phyloP scores from a whole-genome alignment of 1,140 invertebrate species.

The Drosophila bocki region DNA sequence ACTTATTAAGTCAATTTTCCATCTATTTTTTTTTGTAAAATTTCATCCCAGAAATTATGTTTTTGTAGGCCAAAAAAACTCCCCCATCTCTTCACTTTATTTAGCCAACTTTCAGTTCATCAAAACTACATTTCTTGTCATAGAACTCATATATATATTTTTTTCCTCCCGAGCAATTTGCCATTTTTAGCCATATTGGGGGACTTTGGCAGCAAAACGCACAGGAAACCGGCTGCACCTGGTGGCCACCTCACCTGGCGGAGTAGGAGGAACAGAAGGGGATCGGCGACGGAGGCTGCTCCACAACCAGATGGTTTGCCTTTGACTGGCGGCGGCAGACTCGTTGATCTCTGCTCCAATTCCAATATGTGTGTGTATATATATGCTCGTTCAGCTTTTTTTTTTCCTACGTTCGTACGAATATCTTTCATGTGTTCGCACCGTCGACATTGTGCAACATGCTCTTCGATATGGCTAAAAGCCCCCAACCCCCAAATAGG shows the following conservation, averaged over 20 bases:
- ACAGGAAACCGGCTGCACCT: conserved; percentile 70
- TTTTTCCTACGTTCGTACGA: not conserved
- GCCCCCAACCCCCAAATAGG: not conserved
- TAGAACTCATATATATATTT: conserved; percentile 15
- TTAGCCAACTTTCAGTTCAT: conserved; percentile 23
- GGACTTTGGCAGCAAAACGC: conserved; percentile 40
- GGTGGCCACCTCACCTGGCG: conserved; percentile 11
- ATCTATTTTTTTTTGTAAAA: not conserved
- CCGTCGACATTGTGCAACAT: conserved; percentile 73
- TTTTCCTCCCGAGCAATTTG: conserved; percentile 28
- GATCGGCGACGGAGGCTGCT: conserved; percentile 3
- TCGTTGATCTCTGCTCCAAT: conserved; percentile 80
- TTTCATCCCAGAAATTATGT: no score
- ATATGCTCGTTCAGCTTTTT: conserved; percentile 18
- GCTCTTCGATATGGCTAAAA: conserved; percentile 53
- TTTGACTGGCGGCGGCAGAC: conserved; percentile 61
- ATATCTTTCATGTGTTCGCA: conserved; percentile 39
- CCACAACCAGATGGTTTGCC: conserved; percentile 53
- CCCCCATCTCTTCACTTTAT: conserved; percentile 1
- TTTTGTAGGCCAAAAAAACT: not conserved
- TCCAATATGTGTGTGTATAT: conserved; percentile 48
- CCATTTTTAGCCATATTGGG: conserved; percentile 26
- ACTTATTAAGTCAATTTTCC: not conserved
- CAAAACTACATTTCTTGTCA: conserved; percentile 11
- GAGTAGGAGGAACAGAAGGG: not conserved